Conservation (phyloP, 2,113 vertebrate species). For the Dipodomys stephensi region DNA sequence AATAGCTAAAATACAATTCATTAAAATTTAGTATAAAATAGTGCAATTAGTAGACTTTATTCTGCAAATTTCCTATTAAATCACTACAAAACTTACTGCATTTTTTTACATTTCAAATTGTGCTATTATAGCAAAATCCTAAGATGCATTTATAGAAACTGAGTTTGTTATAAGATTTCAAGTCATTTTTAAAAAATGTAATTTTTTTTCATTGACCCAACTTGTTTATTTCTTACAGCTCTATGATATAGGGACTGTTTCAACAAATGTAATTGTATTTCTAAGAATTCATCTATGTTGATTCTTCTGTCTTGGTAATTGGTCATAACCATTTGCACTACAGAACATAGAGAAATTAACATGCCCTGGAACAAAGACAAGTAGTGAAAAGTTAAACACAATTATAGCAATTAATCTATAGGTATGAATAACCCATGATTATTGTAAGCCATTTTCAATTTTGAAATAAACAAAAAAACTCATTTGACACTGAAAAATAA, state of each 20-base stretch:
- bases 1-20: neutral
- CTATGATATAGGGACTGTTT: neutral
- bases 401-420: constrained; percentile 16
- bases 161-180: neutral
- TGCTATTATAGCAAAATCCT: neutral
- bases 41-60: neutral
- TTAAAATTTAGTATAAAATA: constrained; percentile 4
- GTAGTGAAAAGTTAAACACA: neutral
- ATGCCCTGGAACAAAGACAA: neutral
- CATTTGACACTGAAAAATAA: constrained; percentile 10
- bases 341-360: neutral
- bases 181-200: constrained; percentile 25
- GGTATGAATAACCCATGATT: neutral
- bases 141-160: constrained; percentile 1
- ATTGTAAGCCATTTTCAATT: neutral
- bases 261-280: constrained; percentile 21
- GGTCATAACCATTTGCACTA: neutral
- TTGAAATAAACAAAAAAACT: neutral
- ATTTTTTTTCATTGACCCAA: neutral
- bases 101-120: constrained; percentile 46
- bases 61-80: neutral
- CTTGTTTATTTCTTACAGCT: no score
- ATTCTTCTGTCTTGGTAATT: constrained; percentile 11
- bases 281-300: neutral
- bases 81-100: neutral